Evolutionary conservation across 2,888 invertebrate genomes (phyloP), one percentile per base, ranked within the genome.

Genomic region (Saturnia japonica): DNA sequence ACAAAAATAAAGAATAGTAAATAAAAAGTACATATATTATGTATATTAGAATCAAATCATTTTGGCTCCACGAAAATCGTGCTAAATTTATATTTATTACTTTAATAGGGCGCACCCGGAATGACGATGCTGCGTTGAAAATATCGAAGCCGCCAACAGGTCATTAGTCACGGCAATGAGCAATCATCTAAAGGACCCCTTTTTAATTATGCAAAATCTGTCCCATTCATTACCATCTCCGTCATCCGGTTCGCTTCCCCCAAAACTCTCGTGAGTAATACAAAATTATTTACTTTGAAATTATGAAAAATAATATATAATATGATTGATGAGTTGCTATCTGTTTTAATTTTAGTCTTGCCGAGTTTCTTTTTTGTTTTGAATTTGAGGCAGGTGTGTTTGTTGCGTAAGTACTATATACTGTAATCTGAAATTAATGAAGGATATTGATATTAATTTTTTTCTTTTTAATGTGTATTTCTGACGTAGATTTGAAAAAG

Each of bases 181-280:
- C 88, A 91, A 91, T 91, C 89, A 87, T 88, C 85, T 85, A 80
- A 78, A 83, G 82, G 85, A 86, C 86, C 89, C 90, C 89, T 88
- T 91, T 92, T 91, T 93, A 93, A 92, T 93, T 92, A 91, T 91
- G 89, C 87, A 89, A 91, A 92, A 93, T 93, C 89, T 89, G 88
- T 87, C 85, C 85, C 88, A 88, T 90, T 89, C 85, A 88, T 90
- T 88, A 85, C 77, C 76, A 72, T 75, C 79, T 76, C 75, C 75
- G 75, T 8, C 74, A n/a, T 70, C 72, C 69, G 71, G 54, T 71
- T 74, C 72, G 70, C 72, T 70, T 64, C 60, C 73, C 28, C 69
- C 34, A 34, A 45, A 70, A 71, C 69, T 74, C 76, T 78, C 76
- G 47, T n/a, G 71, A 34, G 68, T 34, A 40, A 68, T 40, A 86